Percentiles rank a stretch among this genome's conserved stretches.
Evolutionary conservation across 2,888 invertebrate species (phyloP).

Genomic region (Morpho achilles): DNA sequence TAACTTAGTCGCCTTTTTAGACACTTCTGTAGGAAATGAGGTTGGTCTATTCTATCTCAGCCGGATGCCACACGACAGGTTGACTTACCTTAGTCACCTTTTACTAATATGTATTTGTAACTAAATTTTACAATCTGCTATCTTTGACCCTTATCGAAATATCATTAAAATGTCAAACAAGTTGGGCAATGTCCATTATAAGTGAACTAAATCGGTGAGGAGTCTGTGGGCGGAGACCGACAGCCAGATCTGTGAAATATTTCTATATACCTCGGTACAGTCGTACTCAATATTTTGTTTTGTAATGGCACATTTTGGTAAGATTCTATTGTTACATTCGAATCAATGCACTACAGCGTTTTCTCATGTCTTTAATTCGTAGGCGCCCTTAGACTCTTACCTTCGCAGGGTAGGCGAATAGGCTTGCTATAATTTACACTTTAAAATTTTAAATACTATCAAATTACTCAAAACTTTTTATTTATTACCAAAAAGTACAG

Average conservation of each 20-base stretch:
- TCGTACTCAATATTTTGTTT: not conserved
- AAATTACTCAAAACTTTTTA: too few species aligned
- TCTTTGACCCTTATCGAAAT: slow-evolving; percentile 1
- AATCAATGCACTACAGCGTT: too few species aligned
- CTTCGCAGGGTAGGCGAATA: too few species aligned
- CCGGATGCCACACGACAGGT: too few species aligned
- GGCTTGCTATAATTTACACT: too few species aligned
- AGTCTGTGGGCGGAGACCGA: slow-evolving; percentile 11
- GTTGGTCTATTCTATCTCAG: too few species aligned
- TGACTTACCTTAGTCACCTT: not conserved
- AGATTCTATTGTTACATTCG: not conserved
- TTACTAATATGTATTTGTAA: not conserved
- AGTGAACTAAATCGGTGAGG: slow-evolving; percentile 7
- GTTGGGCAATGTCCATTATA: slow-evolving; percentile 9
- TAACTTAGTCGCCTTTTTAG: too few species aligned
- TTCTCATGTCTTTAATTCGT: too few species aligned
- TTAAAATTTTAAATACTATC: too few species aligned
- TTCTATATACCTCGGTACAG: slow-evolving; percentile 9
- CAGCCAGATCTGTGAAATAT: slow-evolving; percentile 9
- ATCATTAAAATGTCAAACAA: slow-evolving; percentile 4
- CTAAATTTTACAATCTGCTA: not conserved
- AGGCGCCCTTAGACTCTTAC: too few species aligned
- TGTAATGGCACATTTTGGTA: not conserved
- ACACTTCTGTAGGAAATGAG: too few species aligned
- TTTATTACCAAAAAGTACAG: too few species aligned